phyloP scores from a whole-genome alignment of 2,113 vertebrate species.

The Strigops habroptila region DNA sequence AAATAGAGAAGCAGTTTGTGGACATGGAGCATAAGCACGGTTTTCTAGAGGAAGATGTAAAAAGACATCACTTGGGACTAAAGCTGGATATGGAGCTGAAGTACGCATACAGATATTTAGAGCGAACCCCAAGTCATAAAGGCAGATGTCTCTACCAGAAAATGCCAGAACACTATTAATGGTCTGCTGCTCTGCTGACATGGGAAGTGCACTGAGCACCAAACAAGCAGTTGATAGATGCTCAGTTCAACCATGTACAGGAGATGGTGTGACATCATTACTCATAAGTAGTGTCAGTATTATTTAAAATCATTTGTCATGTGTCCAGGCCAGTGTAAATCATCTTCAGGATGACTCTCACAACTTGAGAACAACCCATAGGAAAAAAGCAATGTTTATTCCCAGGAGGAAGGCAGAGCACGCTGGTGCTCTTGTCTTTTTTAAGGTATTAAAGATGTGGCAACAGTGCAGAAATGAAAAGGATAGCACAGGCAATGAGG shows the following conservation, averaged over 20 bases:
- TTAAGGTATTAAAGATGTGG: not conserved
- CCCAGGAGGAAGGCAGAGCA: not conserved
- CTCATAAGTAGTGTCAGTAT: not conserved
- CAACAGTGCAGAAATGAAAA: not conserved
- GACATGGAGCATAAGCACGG: not conserved
- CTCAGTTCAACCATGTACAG: not conserved
- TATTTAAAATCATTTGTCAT: not conserved
- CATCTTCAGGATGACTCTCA: not conserved
- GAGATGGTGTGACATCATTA: not conserved
- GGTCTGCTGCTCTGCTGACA: not conserved
- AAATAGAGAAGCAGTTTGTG: not conserved
- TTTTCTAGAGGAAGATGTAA: not conserved
- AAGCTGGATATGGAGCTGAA: not conserved
- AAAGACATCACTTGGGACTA: not conserved
- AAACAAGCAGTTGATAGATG: not conserved
- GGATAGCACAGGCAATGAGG: not conserved
- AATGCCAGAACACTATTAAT: not conserved
- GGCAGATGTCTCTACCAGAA: not conserved
- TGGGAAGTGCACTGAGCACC: not conserved
- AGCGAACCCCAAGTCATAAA: not conserved
- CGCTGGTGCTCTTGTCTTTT: accelerated
- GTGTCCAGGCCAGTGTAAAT: not conserved
- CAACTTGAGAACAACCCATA: not conserved
- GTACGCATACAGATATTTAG: not conserved
- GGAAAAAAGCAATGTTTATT: not conserved